Conservation (phyloP, 2,888 invertebrate species). For the Pollenia angustigena region DNA sequence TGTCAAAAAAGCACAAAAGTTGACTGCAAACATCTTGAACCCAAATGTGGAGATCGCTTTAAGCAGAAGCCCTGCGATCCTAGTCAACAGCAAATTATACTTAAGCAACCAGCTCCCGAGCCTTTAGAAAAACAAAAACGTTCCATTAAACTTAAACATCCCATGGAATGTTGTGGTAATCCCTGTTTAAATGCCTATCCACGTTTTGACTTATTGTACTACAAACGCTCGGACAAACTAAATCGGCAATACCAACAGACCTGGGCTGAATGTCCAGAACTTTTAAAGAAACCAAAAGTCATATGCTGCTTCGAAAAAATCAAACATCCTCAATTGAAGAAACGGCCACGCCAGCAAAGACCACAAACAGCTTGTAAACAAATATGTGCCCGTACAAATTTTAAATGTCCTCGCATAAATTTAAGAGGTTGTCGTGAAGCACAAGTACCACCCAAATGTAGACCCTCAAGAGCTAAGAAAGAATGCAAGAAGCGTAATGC, state of each 20-base stretch:
- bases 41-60: slow-evolving; percentile 37
- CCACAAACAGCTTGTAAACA: slow-evolving; percentile 56
- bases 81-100: neutral
- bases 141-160: neutral
- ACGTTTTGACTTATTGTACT: slow-evolving; percentile 81
- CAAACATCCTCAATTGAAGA: slow-evolving; percentile 66
- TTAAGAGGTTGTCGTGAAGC: slow-evolving; percentile 46
- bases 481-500: slow-evolving; percentile 68
- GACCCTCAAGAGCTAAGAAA: neutral
- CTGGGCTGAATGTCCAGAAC: slow-evolving; percentile 80
- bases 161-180: slow-evolving; percentile 50
- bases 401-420: slow-evolving; percentile 42
- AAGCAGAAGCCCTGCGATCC: slow-evolving; percentile 13
- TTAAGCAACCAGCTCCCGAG: neutral
- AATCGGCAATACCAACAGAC: slow-evolving; percentile 80
- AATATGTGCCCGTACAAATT: neutral
- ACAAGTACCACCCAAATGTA: slow-evolving; percentile 73
- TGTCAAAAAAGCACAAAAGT: neutral
- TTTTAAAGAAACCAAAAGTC: slow-evolving; percentile 74
- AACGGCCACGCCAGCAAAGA: slow-evolving; percentile 16
- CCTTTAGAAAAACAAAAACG: slow-evolving; percentile 2
- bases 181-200: slow-evolving; percentile 69
- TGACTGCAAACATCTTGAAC: neutral
- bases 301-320: slow-evolving; percentile 76
- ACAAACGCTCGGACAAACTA: slow-evolving; percentile 79